Conservation (phyloP, 2,113 vertebrate genomes). For the Typhlomys cinereus region DNA sequence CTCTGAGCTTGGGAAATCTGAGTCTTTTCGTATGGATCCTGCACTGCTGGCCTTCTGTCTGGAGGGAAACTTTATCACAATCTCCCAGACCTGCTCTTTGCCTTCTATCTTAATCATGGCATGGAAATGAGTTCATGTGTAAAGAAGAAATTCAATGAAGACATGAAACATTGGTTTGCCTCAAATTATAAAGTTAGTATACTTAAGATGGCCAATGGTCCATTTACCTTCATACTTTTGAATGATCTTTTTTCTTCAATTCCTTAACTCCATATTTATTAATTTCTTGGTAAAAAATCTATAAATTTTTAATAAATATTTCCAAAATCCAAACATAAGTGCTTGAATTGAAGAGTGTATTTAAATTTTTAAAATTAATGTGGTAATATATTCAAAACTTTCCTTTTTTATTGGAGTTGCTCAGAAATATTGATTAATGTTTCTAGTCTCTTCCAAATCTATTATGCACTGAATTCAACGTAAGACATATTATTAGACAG, state of each 20-base stretch:
- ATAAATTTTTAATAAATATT: neutral
- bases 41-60: neutral
- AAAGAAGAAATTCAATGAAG: neutral
- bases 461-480: constrained; percentile 19
- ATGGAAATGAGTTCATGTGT: neutral
- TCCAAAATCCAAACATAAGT: neutral
- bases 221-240: neutral
- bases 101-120: neutral
- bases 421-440: constrained; percentile 1
- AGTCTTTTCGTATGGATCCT: neutral
- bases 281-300: constrained; percentile 40
- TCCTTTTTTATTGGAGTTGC: neutral
- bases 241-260: neutral
- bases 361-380: constrained; percentile 39
- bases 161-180: neutral
- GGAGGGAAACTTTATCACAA: neutral
- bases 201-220: neutral
- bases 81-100: neutral
- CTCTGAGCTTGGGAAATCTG: neutral
- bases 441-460: constrained; percentile 41
- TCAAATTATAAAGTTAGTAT: neutral
- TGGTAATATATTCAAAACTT: neutral
- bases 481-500: constrained; percentile 31
- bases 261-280: constrained; percentile 20
- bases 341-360: neutral